A percentile compares a stretch with the other conserved stretches of the same genome.
These are phyloP conservation scores for Anoura caudifer DNA, from an alignment of 2,113 vertebrate genomes.

Conservation along the genomic window DNA sequence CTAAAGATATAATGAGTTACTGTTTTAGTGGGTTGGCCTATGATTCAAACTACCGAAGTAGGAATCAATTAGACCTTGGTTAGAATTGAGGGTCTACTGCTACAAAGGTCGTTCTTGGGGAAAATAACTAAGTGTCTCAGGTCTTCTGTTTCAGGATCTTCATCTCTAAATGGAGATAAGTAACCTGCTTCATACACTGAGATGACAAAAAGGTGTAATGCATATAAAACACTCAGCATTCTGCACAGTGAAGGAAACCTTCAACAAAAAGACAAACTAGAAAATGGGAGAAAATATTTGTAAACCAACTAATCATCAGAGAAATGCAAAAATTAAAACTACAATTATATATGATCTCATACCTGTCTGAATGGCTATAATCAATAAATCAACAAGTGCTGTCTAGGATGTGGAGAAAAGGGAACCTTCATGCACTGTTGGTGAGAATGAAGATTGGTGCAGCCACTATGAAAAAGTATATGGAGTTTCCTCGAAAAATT, in stretches of 20 bases:
- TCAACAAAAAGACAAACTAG: not conserved
- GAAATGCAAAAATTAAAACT: not conserved
- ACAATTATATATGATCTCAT: not conserved
- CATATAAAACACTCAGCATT: not conserved
- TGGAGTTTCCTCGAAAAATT: not conserved
- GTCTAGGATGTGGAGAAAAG: not conserved
- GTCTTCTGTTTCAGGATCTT: not conserved
- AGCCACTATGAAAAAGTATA: not conserved
- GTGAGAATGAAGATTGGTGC: not conserved
- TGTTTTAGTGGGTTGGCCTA: not conserved
- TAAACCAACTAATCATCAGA: not conserved
- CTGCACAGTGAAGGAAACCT: not conserved
- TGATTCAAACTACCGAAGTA: not conserved
- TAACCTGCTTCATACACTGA: not conserved
- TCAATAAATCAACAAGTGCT: not conserved
- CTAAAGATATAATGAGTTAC: constrained; percentile 77
- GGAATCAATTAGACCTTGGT: not conserved
- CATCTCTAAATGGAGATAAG: not conserved
- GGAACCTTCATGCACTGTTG: not conserved
- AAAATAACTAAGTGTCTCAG: not conserved
- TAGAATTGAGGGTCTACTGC: not conserved
- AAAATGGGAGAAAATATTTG: not conserved
- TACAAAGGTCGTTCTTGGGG: not conserved
- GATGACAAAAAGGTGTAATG: not conserved
- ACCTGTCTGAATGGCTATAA: not conserved